Evolutionary conservation across 2,797 vertebrate species (phyloP).

Genomic region (Aldrovandia affinis): DNA sequence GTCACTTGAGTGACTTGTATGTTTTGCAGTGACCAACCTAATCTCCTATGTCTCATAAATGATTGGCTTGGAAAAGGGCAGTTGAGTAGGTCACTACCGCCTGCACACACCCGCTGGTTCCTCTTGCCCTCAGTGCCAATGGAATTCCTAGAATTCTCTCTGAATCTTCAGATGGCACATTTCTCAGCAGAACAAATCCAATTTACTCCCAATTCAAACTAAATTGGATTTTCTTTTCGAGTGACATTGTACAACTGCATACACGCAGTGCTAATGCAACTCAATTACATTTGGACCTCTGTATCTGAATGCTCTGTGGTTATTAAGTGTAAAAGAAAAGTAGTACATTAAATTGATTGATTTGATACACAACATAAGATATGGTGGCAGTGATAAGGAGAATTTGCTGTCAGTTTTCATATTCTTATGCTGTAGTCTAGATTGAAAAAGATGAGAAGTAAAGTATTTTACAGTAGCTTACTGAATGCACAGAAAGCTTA

Average conservation of each 20-base stretch:
- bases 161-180: background rate
- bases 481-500: background rate
- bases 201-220: constrained; percentile 10
- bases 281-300: constrained; percentile 47
- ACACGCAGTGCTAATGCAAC: constrained; percentile 15
- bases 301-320: constrained; percentile 33
- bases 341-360: constrained; percentile 44
- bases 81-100: background rate
- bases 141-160: constrained; percentile 9
- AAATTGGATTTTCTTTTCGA: constrained; percentile 11
- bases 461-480: background rate
- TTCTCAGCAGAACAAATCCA: background rate
- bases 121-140: background rate
- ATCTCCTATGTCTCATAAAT: background rate
- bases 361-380: constrained; percentile 59
- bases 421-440: constrained; percentile 49
- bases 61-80: background rate
- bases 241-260: background rate
- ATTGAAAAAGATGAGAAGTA: constrained; percentile 48
- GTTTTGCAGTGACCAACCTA: background rate
- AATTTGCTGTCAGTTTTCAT: constrained; percentile 60
- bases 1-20: background rate
- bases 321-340: constrained; percentile 5
- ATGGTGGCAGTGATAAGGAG: constrained; percentile 67
- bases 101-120: background rate